These are phyloP conservation scores for Ctenodactylus gundi DNA, from an alignment of 2,113 vertebrate species.

Conservation along the genomic window DNA sequence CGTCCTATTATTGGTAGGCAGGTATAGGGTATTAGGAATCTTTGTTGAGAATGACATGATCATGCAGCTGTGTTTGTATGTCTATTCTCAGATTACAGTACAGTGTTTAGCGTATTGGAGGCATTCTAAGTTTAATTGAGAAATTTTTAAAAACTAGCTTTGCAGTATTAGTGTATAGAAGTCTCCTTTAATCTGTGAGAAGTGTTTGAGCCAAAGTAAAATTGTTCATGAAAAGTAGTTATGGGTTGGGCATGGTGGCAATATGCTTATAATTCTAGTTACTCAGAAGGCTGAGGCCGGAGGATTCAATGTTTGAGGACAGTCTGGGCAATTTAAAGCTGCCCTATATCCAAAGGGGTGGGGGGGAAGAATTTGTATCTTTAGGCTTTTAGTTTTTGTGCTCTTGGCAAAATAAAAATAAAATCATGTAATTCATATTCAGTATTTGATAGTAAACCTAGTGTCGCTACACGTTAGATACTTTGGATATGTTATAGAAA, in stretches of 20 bases:
- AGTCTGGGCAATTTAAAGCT: not conserved
- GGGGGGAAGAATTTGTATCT: not conserved
- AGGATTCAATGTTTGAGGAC: not conserved
- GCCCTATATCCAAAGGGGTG: not conserved
- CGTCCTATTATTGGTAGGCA: not conserved
- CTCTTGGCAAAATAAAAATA: not conserved
- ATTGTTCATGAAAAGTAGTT: constrained; percentile 4
- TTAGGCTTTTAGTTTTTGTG: not conserved
- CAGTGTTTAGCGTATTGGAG: constrained; percentile 36
- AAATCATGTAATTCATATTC: constrained; percentile 7
- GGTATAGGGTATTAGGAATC: not conserved
- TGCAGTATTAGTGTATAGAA: not conserved
- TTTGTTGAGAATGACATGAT: not conserved
- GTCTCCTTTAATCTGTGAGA: constrained; percentile 25
- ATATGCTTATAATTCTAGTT: too few species aligned
- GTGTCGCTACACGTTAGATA: not conserved
- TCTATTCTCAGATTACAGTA: not conserved
- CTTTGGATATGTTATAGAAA: not conserved
- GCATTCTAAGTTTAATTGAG: not conserved
- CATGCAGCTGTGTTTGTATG: not conserved
- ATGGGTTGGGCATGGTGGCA: not conserved
- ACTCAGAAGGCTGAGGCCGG: not conserved
- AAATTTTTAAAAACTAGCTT: not conserved
- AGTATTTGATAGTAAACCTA: not conserved
- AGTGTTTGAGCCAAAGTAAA: constrained; percentile 45